These are phyloP conservation scores for Calliphora vomitoria DNA, from an alignment of 2,888 invertebrate genomes.

Conservation along the genomic window DNA sequence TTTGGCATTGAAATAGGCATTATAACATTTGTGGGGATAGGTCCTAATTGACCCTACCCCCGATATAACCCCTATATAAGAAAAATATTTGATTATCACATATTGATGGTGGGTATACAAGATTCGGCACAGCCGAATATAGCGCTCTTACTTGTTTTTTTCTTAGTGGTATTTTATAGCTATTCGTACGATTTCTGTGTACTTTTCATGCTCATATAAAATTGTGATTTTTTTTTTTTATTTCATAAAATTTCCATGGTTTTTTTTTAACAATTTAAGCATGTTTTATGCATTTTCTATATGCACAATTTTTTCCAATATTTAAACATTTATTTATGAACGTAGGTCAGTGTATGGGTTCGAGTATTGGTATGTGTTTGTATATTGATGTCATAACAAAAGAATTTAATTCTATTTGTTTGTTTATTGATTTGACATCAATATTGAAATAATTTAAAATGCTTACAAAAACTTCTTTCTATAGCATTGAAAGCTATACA, in stretches of 20 bases:
- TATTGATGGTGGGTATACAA: no score
- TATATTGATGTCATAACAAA: constrained; percentile 31
- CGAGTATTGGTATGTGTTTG: neutral
- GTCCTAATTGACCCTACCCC: no score
- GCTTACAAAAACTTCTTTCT: neutral
- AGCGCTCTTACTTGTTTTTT: no score
- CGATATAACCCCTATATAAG: no score
- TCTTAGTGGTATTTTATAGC: neutral
- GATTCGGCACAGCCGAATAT: no score
- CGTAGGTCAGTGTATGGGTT: neutral
- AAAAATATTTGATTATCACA: no score
- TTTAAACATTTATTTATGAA: constrained; percentile 23
- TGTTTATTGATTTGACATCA: constrained; percentile 67
- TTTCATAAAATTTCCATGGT: neutral
- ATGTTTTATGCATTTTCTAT: constrained; percentile 36
- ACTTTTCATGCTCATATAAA: neutral
- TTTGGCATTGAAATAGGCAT: no score
- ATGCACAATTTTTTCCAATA: constrained; percentile 34
- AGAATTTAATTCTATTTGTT: constrained; percentile 50
- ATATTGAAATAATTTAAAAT: constrained; percentile 43
- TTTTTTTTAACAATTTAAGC: constrained; percentile 13
- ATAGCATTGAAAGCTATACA: neutral
- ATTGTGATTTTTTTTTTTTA: neutral
- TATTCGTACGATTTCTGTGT: neutral
- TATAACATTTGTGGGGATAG: no score